phyloP scores from a whole-genome alignment of 2,113 vertebrate species.

The Raja brachyura region DNA sequence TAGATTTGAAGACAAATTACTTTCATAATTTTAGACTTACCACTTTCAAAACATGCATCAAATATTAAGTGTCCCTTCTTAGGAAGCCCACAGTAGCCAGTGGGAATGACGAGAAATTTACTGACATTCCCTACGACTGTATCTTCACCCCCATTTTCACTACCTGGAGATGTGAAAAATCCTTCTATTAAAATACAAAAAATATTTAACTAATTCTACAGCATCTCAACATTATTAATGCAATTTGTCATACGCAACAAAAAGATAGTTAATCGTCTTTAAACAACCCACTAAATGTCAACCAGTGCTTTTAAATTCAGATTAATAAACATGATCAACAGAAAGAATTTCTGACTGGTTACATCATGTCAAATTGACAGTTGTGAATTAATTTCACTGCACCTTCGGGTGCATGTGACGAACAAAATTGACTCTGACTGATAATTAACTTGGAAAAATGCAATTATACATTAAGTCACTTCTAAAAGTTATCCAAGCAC shows the following conservation, averaged over 20 bases:
- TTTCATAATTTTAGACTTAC: slow-evolving; percentile 59
- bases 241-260: not conserved
- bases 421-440: too few relatives aligned
- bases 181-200: slow-evolving; percentile 3
- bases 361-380: not conserved
- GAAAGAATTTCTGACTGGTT: not conserved
- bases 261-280: not conserved
- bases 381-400: not conserved
- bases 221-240: not conserved
- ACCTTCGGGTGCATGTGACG: too few relatives aligned
- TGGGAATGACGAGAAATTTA: slow-evolving; percentile 73
- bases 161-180: slow-evolving; percentile 54
- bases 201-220: not conserved
- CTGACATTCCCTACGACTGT: slow-evolving; percentile 82
- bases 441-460: too few relatives aligned
- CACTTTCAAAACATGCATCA: slow-evolving; percentile 96
- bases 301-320: not conserved
- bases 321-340: not conserved
- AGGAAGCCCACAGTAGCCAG: slow-evolving; percentile 67
- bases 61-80: slow-evolving; percentile 89
- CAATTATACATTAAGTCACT: too few relatives aligned
- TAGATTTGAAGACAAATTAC: not conserved
- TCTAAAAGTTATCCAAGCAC: too few relatives aligned
- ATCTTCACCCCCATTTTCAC: slow-evolving; percentile 73
- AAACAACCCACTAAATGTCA: not conserved